Evolutionary conservation across 2,888 invertebrate genomes (phyloP), one percentile per base, ranked within the genome.

Genomic region (Troilus luridus): DNA sequence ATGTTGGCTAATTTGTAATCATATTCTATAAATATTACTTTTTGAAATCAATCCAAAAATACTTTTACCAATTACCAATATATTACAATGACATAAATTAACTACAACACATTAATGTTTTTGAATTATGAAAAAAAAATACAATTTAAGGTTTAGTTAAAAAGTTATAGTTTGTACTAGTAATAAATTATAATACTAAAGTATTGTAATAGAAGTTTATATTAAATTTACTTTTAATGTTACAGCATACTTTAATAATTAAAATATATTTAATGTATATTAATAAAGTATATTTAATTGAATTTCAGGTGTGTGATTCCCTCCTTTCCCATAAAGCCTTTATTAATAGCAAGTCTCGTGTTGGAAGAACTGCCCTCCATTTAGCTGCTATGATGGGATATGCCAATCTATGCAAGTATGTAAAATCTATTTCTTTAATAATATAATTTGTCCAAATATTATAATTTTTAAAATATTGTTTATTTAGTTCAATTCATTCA

Each of bases 291-390:
- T 81, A 54, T 56, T 81, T 81, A 7, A 0, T 62, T 60, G 59
- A 90, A 58, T 92, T 92, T 17, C 96, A 97, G 95, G 98, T 98
- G 0, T 98, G 98, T 94, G 98, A 98, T 95, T 98, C 96, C 0
- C 95, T 99, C 90, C 95, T 99, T 77, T 97, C 98, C 89, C 97
- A 98, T 94, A 99, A 99, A 94, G 99, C 99, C 0, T 99, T 99
- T 94, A 99, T 99, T 92, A 99, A 99, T 94, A 99, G 99, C 24
- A 99, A 99, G 94, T 99, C 99, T 0, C 96, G 99, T 94, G 98
- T 98, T 92, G 99, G 99, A 11, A 96, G 99, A 93, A 99, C 99
- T 11, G 99, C 99, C 0, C 95, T 99, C 24, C 99, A 99, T 95
- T 95, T 99, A 94, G 99, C 99, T 0, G 98, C 99, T 3, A 97